phyloP scores from a whole-genome alignment of 2,888 invertebrate genomes.

The Reticulitermes lucifugus region DNA sequence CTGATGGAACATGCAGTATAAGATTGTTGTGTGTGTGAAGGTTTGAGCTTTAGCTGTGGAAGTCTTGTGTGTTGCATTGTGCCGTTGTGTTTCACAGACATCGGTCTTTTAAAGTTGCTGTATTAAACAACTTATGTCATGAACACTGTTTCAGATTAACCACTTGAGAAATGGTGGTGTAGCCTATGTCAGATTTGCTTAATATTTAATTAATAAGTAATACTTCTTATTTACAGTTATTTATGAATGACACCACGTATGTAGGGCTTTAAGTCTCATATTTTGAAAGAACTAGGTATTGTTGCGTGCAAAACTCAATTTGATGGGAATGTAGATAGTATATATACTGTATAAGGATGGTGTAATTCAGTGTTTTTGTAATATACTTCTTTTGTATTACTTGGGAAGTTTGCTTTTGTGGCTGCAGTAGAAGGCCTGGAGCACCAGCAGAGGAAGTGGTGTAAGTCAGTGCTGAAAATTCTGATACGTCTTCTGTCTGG shows the following conservation, averaged over 20 bases:
- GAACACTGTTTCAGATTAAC: neutral
- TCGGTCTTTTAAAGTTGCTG: neutral
- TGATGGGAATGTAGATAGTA: constrained; percentile 30
- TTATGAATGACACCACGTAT: constrained; percentile 14
- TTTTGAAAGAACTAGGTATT: constrained; percentile 7
- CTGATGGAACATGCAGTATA: constrained; percentile 12
- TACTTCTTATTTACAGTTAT: constrained; percentile 13
- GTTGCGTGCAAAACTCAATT: constrained; percentile 25
- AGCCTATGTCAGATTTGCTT: constrained; percentile 2
- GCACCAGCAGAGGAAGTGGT: neutral
- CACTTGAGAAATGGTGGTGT: neutral
- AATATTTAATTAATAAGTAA: constrained; percentile 7
- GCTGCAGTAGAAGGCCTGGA: neutral
- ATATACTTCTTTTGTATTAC: neutral
- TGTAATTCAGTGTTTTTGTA: constrained; percentile 24
- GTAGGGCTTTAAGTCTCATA: constrained; percentile 13
- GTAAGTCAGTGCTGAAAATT: constrained; percentile 20
- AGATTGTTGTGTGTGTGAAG: constrained; percentile 10
- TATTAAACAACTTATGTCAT: neutral
- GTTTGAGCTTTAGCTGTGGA: constrained; percentile 41
- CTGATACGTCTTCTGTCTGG: neutral
- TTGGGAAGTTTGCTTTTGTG: constrained; percentile 4
- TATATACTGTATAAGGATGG: constrained; percentile 27
- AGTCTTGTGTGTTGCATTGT: constrained; percentile 37
- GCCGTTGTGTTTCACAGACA: constrained; percentile 20